Evolutionary conservation across 2,113 vertebrate genomes (phyloP).

Genomic region (Eulemur rufifrons): DNA sequence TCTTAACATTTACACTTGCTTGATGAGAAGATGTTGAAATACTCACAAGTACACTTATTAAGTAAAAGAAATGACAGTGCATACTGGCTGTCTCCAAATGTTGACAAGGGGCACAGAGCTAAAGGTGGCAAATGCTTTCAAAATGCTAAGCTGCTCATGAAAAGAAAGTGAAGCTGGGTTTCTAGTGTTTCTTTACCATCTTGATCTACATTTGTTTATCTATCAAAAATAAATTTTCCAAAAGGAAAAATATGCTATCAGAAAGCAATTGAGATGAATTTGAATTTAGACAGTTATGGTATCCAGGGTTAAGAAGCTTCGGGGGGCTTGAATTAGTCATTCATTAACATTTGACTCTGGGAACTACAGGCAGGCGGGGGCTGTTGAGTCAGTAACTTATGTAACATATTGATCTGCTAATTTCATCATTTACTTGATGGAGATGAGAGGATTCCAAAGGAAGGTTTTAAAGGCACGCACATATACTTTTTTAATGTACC

Average conservation of each 20-base stretch:
- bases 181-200: background rate
- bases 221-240: background rate
- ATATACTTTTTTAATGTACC: background rate
- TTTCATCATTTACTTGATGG: constrained; percentile 41
- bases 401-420: constrained; percentile 33
- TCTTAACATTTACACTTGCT: constrained; percentile 76
- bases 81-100: constrained; percentile 17
- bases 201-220: background rate
- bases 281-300: constrained; percentile 11
- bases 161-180: background rate
- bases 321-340: constrained; percentile 20
- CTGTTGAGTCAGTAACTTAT: background rate
- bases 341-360: background rate
- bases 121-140: background rate
- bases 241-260: background rate
- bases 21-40: constrained; percentile 65
- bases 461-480: background rate
- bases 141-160: background rate
- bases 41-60: constrained; percentile 65
- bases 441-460: constrained; percentile 30
- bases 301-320: background rate
- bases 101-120: constrained; percentile 17
- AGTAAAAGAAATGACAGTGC: constrained; percentile 41
- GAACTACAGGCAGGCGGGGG: background rate
- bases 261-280: constrained; percentile 27